Evolutionary conservation across 2,797 vertebrate species (phyloP), one percentile per base, ranked within the genome.

Genomic region (Chaenodraco wilsoni): DNA sequence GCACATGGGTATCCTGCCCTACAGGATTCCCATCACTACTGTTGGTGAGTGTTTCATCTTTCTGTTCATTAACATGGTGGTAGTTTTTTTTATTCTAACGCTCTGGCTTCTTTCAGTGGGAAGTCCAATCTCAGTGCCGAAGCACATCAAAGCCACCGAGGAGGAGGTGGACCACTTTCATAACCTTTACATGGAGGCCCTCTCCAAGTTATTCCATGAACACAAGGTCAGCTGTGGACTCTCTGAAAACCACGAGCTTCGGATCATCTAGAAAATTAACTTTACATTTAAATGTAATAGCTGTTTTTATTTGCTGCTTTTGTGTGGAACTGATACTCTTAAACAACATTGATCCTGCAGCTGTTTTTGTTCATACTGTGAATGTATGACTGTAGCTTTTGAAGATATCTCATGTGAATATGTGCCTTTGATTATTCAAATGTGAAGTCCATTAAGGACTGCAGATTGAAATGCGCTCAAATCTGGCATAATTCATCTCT

Each of bases 1-100:
- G 67, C 96, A 74, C 74, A 93, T 96, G 82, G 92, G 90, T 10
- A 0, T 96, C 9, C 74, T 99, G 70, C 96, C 97, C 55, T 97
- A 95, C 86, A 94, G 91, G 79, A 95, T 74, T 59, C 95, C 96
- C 0, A 87, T 98, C 84, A 93, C 95, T 33, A 96, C 96, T 16
- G 93, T 98, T 11, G 97, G 98, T 98, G 87, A 93, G 97, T 91
- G 57, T 50, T 64, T 60, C 8, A 27, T 27, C 27, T 27, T 27
- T 5, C 23, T 70, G 45, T 5, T 27, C 21, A 48, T 19, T 17
- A 56, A 9, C 5, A 10, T 12, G 3, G 14, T 37, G 33, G 33
- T 8, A 9, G 1, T 8, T 37, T 37, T 37, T 9, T 65, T 51
- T 44, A 61, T 63, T 44, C 43, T 61, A 50, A 72, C 50, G 3